phyloP scores from a whole-genome alignment of 1,140 invertebrate genomes.

The Marisa cornuarietis region DNA sequence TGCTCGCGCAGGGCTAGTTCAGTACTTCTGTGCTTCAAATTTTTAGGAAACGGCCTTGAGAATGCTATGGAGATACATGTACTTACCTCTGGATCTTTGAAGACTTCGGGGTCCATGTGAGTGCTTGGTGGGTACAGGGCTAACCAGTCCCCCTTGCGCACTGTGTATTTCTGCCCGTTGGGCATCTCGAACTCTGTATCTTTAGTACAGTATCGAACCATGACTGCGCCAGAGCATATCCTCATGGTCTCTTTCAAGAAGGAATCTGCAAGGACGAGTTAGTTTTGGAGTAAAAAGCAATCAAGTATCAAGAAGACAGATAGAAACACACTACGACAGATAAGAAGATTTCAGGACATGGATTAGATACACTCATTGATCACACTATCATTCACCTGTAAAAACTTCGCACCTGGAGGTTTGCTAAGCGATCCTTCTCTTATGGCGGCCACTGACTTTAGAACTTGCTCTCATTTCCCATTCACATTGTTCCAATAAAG shows the following conservation, averaged over 20 bases:
- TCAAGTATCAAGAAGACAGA: not conserved
- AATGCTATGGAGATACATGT: not conserved
- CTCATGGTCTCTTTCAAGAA: slow-evolving; percentile 60
- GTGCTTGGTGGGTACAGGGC: slow-evolving; percentile 65
- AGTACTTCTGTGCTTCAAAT: too few species aligned
- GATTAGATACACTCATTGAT: too few species aligned
- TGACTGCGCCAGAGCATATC: slow-evolving; percentile 62
- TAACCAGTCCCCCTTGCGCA: slow-evolving; percentile 62
- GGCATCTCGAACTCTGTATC: slow-evolving; percentile 57
- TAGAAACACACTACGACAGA: not conserved
- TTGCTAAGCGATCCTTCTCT: too few species aligned
- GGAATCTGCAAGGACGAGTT: slow-evolving; percentile 56
- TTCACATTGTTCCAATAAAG: too few species aligned
- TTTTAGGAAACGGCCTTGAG: too few species aligned
- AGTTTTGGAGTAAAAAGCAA: not conserved
- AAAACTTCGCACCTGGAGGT: too few species aligned
- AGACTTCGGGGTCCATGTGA: slow-evolving; percentile 65
- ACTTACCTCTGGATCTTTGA: slow-evolving; percentile 62
- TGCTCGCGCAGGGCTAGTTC: too few species aligned
- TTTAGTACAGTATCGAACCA: slow-evolving; percentile 59
- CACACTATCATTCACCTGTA: too few species aligned
- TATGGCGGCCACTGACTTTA: too few species aligned
- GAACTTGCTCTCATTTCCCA: too few species aligned
- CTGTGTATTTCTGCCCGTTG: slow-evolving; percentile 45
- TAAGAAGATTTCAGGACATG: rapidly evolving